A percentile compares a stretch with the other conserved stretches of the same genome.
Evolutionary conservation across 2,797 vertebrate species (phyloP).

Genomic region (Myoxocephalus aenaeus): DNA sequence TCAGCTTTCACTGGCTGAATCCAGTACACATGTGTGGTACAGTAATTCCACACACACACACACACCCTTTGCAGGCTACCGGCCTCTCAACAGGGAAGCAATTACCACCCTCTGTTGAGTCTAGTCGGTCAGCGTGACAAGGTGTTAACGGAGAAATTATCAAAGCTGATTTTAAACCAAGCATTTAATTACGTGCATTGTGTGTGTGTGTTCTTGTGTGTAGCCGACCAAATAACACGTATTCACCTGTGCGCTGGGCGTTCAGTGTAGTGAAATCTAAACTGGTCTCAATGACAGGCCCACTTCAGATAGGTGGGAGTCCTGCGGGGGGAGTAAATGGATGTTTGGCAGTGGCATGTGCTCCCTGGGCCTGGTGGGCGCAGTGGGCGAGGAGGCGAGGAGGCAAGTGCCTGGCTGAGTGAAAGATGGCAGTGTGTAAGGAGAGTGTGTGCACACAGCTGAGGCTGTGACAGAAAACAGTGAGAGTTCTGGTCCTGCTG

Average conservation of each 20-base stretch:
- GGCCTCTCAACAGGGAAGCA: constrained; percentile 78
- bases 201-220: constrained; percentile 34
- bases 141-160: constrained; percentile 80
- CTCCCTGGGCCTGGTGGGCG: constrained; percentile 72
- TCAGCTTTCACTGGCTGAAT: constrained; percentile 40
- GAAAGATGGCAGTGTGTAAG: constrained; percentile 78
- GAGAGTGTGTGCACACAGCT: constrained; percentile 73
- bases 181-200: constrained; percentile 76
- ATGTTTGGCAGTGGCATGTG: constrained; percentile 73
- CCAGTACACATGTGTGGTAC: constrained; percentile 48
- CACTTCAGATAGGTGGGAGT: constrained; percentile 58
- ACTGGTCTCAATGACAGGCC: constrained; percentile 63
- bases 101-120: constrained; percentile 79
- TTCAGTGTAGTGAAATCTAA: constrained; percentile 44
- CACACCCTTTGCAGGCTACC: constrained; percentile 66
- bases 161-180: constrained; percentile 83
- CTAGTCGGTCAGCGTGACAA: constrained; percentile 72
- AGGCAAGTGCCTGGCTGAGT: constrained; percentile 76
- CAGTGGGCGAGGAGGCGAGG: constrained; percentile 75
- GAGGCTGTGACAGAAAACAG: constrained; percentile 82
- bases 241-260: constrained; percentile 39
- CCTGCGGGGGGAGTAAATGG: constrained; percentile 75
- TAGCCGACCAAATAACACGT: constrained; percentile 35
- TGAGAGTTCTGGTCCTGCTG: constrained; percentile 70
- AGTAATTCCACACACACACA: constrained; percentile 64